These are phyloP conservation scores for Macquaria australasica DNA, from an alignment of 2,113 vertebrate species.

Conservation along the genomic window DNA sequence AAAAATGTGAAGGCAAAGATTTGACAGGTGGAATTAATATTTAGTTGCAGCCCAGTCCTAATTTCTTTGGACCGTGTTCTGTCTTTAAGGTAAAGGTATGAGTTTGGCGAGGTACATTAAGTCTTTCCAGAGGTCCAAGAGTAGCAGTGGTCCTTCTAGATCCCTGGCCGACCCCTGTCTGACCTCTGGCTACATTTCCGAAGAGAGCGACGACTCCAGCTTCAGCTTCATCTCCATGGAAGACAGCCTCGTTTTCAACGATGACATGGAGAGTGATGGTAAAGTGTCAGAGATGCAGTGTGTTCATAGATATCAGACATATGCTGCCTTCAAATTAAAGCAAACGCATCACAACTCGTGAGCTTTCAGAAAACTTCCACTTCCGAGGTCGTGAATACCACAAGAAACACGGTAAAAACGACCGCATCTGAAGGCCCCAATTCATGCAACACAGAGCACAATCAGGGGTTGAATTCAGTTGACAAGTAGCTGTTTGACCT, in stretches of 20 bases:
- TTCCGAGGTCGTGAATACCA: too few relatives aligned
- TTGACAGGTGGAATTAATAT: not conserved
- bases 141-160: constrained; percentile 64
- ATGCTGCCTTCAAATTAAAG: too few relatives aligned
- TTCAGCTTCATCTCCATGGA: constrained; percentile 84
- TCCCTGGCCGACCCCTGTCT: constrained; percentile 73
- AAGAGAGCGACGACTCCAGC: constrained; percentile 88
- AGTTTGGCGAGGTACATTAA: constrained; percentile 88
- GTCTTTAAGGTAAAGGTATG: constrained; percentile 85
- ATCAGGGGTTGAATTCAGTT: not conserved
- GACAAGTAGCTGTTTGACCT: not conserved
- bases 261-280: constrained; percentile 94
- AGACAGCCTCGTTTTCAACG: constrained; percentile 84
- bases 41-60: not conserved
- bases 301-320: not conserved
- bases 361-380: too few relatives aligned
- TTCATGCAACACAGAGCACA: not conserved
- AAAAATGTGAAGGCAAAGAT: not conserved
- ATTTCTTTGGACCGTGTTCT: not conserved
- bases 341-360: too few relatives aligned
- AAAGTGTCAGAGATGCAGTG: constrained; percentile 21
- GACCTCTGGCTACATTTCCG: constrained; percentile 84
- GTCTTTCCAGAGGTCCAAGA: constrained; percentile 85
- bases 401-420: too few relatives aligned
- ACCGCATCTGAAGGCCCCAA: too few relatives aligned